Percentiles rank a stretch among this genome's conserved stretches.
phyloP scores from a whole-genome alignment of 2,113 vertebrate species.

The Meleagris gallopavo region DNA sequence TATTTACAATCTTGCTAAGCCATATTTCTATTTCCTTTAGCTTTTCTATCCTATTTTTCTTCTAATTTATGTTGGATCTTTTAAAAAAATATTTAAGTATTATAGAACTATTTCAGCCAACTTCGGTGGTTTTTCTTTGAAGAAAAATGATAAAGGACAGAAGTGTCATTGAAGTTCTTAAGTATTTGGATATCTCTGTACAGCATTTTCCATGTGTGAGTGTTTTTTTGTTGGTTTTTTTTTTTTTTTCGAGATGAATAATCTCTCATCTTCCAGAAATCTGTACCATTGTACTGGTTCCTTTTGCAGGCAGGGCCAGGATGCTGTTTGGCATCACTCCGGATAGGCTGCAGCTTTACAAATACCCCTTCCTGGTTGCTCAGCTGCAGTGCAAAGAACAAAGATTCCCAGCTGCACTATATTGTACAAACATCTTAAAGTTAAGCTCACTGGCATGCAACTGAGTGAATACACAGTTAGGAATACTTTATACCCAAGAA shows the following conservation, averaged over 20 bases:
- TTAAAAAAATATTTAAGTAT: not conserved
- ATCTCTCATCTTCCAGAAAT: not conserved
- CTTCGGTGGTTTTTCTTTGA: not conserved
- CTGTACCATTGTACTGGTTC: accelerated
- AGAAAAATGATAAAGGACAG: not conserved
- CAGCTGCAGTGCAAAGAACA: conserved; percentile 28
- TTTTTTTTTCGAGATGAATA: not conserved
- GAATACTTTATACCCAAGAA: not conserved
- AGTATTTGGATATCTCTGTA: not conserved
- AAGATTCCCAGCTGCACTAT: conserved; percentile 30
- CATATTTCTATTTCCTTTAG: not conserved
- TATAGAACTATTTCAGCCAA: not conserved
- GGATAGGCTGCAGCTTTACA: conserved; percentile 17
- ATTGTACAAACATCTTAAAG: conserved; percentile 49
- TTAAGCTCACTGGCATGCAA: conserved; percentile 24
- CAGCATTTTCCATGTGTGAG: not conserved
- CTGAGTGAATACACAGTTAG: not conserved
- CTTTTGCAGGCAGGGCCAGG: not conserved
- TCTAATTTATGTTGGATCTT: not conserved
- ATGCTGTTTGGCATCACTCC: not conserved
- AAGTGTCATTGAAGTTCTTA: not conserved
- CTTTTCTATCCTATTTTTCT: not conserved
- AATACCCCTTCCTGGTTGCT: not conserved
- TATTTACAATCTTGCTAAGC: not conserved
- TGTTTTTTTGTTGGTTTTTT: too few relatives aligned